Evolutionary conservation across 2,113 vertebrate species (phyloP), one percentile per base, ranked within the genome.

Genomic region (Sinosuthora webbiana): DNA sequence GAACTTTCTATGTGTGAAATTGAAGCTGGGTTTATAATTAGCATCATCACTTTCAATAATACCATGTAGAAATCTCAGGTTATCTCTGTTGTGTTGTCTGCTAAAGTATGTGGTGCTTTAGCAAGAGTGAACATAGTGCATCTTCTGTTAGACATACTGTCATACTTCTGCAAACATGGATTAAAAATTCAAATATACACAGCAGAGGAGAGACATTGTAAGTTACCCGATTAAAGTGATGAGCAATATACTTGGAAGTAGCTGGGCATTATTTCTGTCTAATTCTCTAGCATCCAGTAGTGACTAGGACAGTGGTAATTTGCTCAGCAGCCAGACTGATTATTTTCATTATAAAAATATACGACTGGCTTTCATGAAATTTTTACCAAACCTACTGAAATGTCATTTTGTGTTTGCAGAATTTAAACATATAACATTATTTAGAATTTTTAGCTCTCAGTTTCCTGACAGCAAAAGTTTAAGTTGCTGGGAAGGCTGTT

Each of bases 321-420:
- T 88, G 31, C 33, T 57, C 37, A 86, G 25, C 2, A 5, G 27
- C 7, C 50, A 50, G 30, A 81, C 10, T 0, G 0, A 67, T 33
- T 70, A 10, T 5, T 79, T 75, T 52, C 35, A 9, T 39, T 68
- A 37, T 24, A 56, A 89, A 87, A 93, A 70, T 41, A 9, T 11
- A 16, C 7, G 3, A 62, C 10, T 30, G 11, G 1, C 15, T 90
- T 87, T 68, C 20, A 50, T 27, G 5, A 60, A 30, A 21, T 42
- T 73, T 91, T 69, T 56, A 70, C 57, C 35, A 79, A 71, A 71
- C 10, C 11, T 42, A 33, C 20, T 31, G 50, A 87, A 73, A 3
- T 7, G 2, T 42, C 31, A 7, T 69, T 75, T 50, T 45, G 3
- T 73, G 47, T 83, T 70, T 91, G 13, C 49, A 31, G 57, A 62